A percentile compares a stretch with the other conserved stretches of the same genome.
These are phyloP conservation scores for Hyles lineata DNA, from an alignment of 2,888 invertebrate genomes.

Conservation along the genomic window DNA sequence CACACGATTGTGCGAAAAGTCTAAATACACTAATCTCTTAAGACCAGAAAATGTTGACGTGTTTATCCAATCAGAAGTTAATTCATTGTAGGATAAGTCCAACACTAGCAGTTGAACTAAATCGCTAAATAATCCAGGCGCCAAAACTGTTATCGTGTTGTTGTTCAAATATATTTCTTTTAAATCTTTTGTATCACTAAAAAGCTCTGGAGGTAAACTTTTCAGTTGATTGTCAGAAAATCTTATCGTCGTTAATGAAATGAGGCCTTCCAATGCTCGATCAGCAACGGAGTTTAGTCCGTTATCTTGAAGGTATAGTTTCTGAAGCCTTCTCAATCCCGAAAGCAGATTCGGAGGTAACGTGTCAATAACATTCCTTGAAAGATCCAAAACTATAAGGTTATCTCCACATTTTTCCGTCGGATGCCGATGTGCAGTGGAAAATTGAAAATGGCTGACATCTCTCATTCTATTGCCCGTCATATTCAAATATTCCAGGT, in stretches of 20 bases:
- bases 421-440: constrained; percentile 83
- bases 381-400: constrained; percentile 89
- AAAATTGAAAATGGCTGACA: constrained; percentile 89
- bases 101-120: constrained; percentile 90
- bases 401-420: constrained; percentile 89
- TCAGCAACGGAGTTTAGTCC: constrained; percentile 90
- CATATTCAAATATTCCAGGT: constrained; percentile 90
- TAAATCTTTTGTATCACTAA: constrained; percentile 90
- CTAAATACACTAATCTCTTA: constrained; percentile 90
- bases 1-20: constrained; percentile 91
- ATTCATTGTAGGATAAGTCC: constrained; percentile 91
- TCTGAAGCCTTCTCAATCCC: constrained; percentile 88
- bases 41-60: constrained; percentile 92
- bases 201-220: constrained; percentile 92
- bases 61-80: constrained; percentile 93
- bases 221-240: constrained; percentile 92
- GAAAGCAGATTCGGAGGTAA: constrained; percentile 89
- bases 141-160: constrained; percentile 92
- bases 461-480: constrained; percentile 92
- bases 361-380: constrained; percentile 91
- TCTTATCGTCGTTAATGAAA: constrained; percentile 89
- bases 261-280: constrained; percentile 90
- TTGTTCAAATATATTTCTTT: constrained; percentile 93
- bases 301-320: constrained; percentile 91
- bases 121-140: constrained; percentile 91